Percentiles rank a stretch among this genome's conserved stretches.
Conservation (phyloP, 2,113 vertebrate genomes). For the Phyllopteryx taeniolatus region DNA sequence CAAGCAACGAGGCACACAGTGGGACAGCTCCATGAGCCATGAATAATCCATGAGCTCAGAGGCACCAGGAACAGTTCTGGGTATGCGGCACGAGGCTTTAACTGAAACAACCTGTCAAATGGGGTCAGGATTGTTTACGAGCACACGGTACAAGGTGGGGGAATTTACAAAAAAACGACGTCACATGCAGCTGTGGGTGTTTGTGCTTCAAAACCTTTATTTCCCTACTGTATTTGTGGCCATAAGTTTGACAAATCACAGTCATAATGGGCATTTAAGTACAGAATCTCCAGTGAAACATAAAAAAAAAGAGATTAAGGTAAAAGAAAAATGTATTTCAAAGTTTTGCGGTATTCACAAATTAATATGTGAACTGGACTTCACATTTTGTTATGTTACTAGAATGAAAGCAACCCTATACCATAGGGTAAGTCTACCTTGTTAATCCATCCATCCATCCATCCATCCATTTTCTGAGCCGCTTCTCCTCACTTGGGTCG, state of each 20-base stretch:
- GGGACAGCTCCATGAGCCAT: conserved; percentile 29
- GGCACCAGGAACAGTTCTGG: conserved; percentile 26
- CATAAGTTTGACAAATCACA: not conserved
- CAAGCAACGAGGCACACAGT: conserved; percentile 23
- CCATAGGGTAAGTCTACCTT: too few relatives aligned
- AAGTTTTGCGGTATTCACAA: not conserved
- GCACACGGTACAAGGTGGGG: conserved; percentile 16
- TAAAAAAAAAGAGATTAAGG: not conserved
- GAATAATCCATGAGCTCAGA: conserved; percentile 61
- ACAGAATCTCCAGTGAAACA: not conserved
- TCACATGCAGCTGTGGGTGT: not conserved
- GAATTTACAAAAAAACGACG: conserved; percentile 3
- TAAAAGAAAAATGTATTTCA: not conserved
- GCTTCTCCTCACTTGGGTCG: too few relatives aligned
- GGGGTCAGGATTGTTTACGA: conserved; percentile 41
- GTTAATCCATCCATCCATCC: too few relatives aligned
- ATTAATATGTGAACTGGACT: not conserved
- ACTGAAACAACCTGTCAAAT: conserved; percentile 47
- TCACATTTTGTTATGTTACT: not conserved
- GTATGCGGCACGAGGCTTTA: conserved; percentile 28
- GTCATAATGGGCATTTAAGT: not conserved
- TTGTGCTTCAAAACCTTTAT: conserved; percentile 1
- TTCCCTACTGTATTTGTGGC: not conserved
- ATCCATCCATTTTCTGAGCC: too few relatives aligned
- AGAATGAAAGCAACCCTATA: not conserved